Percentiles rank a stretch among this genome's conserved stretches.
Conservation (phyloP, 2,888 invertebrate genomes). For the Bugulina stolonifera region DNA sequence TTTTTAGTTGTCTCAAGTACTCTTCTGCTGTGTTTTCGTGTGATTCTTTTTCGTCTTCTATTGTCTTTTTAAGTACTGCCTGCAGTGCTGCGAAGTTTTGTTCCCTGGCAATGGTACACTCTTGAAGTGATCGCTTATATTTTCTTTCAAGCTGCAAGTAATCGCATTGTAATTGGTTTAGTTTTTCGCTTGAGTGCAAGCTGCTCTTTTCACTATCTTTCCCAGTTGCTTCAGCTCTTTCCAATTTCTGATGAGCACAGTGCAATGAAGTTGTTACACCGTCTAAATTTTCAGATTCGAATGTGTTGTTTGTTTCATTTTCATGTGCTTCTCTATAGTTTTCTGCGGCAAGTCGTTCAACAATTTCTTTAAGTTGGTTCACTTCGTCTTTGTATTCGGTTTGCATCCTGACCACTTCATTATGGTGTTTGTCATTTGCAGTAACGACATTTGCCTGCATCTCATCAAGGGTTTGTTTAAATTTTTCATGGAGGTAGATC, state of each 20-base stretch:
- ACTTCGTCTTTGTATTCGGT: too few relatives aligned
- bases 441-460: too few relatives aligned
- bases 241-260: neutral
- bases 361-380: too few relatives aligned
- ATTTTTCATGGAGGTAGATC: too few relatives aligned
- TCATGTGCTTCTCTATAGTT: too few relatives aligned
- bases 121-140: neutral
- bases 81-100: neutral
- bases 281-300: too few relatives aligned
- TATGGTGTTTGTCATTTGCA: too few relatives aligned
- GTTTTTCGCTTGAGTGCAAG: neutral
- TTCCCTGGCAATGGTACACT: neutral
- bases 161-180: neutral
- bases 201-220: neutral
- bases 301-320: too few relatives aligned
- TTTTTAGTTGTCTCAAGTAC: neutral
- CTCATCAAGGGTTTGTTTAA: too few relatives aligned
- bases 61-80: neutral
- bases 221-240: neutral
- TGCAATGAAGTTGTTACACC: too few relatives aligned
- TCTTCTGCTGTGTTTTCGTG: neutral
- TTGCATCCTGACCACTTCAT: too few relatives aligned
- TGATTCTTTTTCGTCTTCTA: neutral
- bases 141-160: neutral
- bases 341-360: too few relatives aligned